phyloP scores from a whole-genome alignment of 2,113 vertebrate genomes.

The Callospermophilus lateralis region DNA sequence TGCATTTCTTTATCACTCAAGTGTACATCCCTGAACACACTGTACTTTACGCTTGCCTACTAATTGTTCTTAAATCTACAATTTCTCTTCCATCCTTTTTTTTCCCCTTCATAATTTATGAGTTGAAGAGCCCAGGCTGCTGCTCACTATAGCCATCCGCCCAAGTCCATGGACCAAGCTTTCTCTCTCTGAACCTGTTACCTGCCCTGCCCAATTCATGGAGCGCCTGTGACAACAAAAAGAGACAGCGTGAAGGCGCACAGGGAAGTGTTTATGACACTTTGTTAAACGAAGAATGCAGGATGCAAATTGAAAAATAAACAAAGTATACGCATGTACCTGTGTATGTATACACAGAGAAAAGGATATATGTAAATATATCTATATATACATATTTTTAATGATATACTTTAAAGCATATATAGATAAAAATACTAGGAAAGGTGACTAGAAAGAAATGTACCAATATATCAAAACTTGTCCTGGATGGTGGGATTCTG shows the following conservation, averaged over 20 bases:
- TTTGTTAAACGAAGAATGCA: conserved; percentile 58
- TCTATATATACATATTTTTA: too few species aligned
- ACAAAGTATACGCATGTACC: too few species aligned
- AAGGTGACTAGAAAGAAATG: background rate
- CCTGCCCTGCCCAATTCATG: background rate
- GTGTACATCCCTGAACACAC: background rate
- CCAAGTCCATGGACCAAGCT: background rate
- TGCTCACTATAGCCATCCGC: background rate
- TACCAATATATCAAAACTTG: too few species aligned
- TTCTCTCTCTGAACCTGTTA: background rate
- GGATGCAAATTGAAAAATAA: background rate
- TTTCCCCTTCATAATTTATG: background rate
- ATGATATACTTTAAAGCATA: background rate
- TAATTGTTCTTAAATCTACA: background rate
- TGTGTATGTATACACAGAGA: too few species aligned
- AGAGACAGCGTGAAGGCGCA: background rate
- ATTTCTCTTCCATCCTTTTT: background rate
- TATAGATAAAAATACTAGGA: background rate
- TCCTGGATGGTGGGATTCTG: background rate
- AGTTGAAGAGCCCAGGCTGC: background rate
- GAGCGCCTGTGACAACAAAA: background rate
- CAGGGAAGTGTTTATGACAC: background rate
- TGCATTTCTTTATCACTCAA: background rate
- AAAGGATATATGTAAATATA: too few species aligned
- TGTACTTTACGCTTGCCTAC: background rate